Evolutionary conservation across 2,888 invertebrate species (phyloP).

Genomic region (Flabesymbios commensalis): DNA sequence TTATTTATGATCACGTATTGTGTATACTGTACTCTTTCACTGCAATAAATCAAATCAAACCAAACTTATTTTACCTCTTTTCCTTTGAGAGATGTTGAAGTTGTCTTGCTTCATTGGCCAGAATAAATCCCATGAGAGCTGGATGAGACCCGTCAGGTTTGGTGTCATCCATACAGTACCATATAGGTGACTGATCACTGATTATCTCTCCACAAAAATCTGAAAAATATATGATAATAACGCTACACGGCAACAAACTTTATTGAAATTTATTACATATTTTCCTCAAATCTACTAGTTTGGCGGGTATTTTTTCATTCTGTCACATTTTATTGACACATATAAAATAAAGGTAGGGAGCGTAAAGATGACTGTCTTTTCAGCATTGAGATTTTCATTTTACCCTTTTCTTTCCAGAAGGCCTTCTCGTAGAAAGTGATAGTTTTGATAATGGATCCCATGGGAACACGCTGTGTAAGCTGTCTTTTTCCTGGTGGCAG

Average conservation of each 20-base stretch:
- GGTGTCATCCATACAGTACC: conserved; percentile 55
- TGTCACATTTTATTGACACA: no score
- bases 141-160: conserved; percentile 53
- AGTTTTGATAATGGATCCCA: conserved; percentile 62
- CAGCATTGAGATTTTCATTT: no score
- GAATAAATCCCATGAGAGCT: conserved; percentile 56
- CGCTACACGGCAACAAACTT: no score
- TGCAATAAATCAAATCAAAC: no score
- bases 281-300: no score
- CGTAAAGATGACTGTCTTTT: no score
- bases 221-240: no score
- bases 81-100: conserved; percentile 6
- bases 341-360: no score
- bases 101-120: conserved; percentile 46
- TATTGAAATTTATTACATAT: no score
- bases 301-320: no score
- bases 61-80: background rate
- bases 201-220: conserved; percentile 53
- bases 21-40: no score
- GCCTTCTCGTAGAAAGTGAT: conserved; percentile 59
- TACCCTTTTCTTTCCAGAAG: conserved; percentile 59
- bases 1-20: no score
- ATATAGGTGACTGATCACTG: conserved; percentile 42
- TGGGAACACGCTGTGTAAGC: conserved; percentile 56
- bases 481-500: conserved; percentile 54